Evolutionary conservation across 2,797 vertebrate species (phyloP).

Genomic region (Syngnathus rostellatus): DNA sequence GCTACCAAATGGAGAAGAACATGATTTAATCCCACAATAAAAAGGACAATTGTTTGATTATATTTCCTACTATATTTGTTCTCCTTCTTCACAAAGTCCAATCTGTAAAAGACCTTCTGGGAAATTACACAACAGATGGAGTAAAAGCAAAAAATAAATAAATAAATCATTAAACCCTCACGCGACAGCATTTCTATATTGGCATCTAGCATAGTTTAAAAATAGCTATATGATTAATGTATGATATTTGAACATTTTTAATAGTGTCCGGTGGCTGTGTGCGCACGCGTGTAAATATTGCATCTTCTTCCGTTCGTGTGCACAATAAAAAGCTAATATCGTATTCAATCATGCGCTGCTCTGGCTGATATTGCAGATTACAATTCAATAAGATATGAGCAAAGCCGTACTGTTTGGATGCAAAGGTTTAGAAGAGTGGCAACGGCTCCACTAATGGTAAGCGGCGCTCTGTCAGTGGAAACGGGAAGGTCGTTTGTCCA

Average conservation of each 20-base stretch:
- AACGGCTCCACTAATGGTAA: conserved; percentile 3
- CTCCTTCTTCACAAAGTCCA: background rate
- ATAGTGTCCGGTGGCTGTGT: background rate
- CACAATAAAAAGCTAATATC: conserved; percentile 41
- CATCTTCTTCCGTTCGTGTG: conserved; percentile 11
- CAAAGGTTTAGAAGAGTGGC: conserved; percentile 27
- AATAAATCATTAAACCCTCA: background rate
- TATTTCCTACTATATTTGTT: background rate
- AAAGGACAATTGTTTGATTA: background rate
- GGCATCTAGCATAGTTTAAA: conserved; percentile 7
- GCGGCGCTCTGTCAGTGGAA: conserved; percentile 7
- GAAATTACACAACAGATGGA: conserved; percentile 7
- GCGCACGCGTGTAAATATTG: conserved; percentile 20
- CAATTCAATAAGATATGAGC: conserved; percentile 43
- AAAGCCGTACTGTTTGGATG: conserved; percentile 34
- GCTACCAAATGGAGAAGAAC: background rate
- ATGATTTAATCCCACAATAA: background rate
- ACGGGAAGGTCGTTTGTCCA: conserved; percentile 1
- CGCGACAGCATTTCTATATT: background rate
- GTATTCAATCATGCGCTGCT: conserved; percentile 28
- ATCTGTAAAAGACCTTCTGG: background rate
- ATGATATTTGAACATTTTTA: conserved; percentile 12
- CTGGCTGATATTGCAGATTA: conserved; percentile 39
- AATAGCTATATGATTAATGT: conserved; percentile 18
- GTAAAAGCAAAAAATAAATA: background rate